Evolutionary conservation across 2,113 vertebrate species (phyloP).

Genomic region (Silurus asotus): DNA sequence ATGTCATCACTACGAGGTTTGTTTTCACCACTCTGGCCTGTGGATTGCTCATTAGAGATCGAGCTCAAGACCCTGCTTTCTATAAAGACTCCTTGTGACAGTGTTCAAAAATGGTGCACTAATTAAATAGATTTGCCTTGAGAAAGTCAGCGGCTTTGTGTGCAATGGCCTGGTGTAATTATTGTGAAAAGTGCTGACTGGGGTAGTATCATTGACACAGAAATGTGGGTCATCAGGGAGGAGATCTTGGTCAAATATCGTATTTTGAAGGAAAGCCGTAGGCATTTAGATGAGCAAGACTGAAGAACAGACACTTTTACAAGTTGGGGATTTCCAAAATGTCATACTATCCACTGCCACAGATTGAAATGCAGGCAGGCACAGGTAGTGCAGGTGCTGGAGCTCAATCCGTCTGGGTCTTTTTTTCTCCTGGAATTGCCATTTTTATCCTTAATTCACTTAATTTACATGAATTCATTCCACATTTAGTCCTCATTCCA

Average conservation of each 20-base stretch:
- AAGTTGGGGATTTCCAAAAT: background rate
- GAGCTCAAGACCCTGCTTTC: background rate
- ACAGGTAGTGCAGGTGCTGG: background rate
- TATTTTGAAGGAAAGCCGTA: background rate
- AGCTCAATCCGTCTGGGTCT: background rate
- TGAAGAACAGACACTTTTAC: background rate
- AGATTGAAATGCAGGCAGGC: background rate
- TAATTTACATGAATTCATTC: no score
- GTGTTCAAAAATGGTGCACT: background rate
- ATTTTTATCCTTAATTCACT: background rate
- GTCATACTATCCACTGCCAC: background rate
- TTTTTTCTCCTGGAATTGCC: background rate
- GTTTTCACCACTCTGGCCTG: background rate
- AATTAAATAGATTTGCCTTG: background rate
- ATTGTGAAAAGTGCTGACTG: slow-evolving; percentile 6
- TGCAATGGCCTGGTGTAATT: background rate
- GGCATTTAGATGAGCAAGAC: background rate
- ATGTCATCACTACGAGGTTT: background rate
- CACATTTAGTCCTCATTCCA: no score
- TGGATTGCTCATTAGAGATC: slow-evolving; percentile 12
- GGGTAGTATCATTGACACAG: background rate
- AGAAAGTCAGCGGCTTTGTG: background rate
- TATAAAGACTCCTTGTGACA: background rate
- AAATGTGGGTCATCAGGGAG: slow-evolving; percentile 1
- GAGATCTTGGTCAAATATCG: background rate